Percentiles rank a stretch among this genome's conserved stretches.
Evolutionary conservation across 2,888 invertebrate genomes (phyloP).

Genomic region (Thymelicus sylvestris): DNA sequence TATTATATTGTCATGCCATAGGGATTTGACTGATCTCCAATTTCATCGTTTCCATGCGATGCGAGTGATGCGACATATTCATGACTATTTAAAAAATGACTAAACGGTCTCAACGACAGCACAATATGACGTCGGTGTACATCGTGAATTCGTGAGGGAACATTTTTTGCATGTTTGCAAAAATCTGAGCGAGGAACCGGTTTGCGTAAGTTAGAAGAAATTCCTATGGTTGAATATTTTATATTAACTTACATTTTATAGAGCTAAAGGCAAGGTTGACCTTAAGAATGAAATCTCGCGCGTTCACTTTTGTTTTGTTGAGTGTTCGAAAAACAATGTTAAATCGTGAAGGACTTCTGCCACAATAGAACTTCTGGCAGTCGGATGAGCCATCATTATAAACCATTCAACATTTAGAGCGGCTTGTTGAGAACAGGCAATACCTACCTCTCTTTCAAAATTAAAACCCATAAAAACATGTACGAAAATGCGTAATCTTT

Average conservation of each 20-base stretch:
- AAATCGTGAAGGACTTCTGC: no score
- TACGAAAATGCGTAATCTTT: not conserved
- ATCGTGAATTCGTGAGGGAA: conserved; percentile 7
- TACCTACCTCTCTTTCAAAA: no score
- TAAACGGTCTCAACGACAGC: not conserved
- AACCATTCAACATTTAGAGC: no score
- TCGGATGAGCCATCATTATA: no score
- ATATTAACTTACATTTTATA: no score
- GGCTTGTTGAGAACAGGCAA: no score
- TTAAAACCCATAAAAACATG: no score
- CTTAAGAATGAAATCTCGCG: not conserved
- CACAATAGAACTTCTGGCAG: no score
- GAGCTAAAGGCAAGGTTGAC: not conserved
- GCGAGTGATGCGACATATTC: no score
- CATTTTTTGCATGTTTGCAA: conserved; percentile 10
- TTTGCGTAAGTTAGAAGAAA: not conserved
- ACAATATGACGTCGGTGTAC: conserved; percentile 6
- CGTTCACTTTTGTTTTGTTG: not conserved
- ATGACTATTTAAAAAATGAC: conserved; percentile 48
- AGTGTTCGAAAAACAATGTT: not conserved
- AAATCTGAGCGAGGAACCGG: not conserved
- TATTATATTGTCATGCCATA: conserved; percentile 40
- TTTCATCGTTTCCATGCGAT: conserved; percentile 40
- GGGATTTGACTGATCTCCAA: conserved; percentile 56
- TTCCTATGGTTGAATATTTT: not conserved